Percentiles rank a stretch among this genome's conserved stretches.
phyloP scores from a whole-genome alignment of 2,888 invertebrate species.

The Subacronicta megacephala region DNA sequence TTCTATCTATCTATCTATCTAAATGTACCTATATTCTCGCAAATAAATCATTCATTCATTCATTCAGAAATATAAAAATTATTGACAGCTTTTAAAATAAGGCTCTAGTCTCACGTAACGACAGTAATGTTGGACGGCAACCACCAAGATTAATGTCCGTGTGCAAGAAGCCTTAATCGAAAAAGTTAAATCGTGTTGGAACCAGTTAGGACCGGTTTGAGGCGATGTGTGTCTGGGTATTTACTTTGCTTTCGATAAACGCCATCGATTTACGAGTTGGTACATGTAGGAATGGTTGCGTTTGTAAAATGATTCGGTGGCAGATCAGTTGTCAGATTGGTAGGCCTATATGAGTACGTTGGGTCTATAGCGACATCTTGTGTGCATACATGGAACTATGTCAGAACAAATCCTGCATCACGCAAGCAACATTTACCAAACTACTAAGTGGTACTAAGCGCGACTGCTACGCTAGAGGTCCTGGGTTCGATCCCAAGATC shows the following conservation, averaged over 20 bases:
- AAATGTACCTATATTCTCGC: too few relatives aligned
- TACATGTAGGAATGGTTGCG: neutral
- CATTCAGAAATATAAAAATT: neutral
- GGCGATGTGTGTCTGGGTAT: conserved; percentile 28
- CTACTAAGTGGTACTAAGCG: too few relatives aligned
- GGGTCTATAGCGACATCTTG: too few relatives aligned
- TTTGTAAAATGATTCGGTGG: neutral
- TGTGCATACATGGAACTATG: too few relatives aligned
- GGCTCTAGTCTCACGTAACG: conserved; percentile 8
- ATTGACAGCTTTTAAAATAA: conserved; percentile 29
- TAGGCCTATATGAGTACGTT: too few relatives aligned
- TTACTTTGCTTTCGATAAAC: conserved; percentile 14
- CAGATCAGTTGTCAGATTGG: neutral
- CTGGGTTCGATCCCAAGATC: too few relatives aligned
- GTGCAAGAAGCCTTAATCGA: conserved; percentile 61
- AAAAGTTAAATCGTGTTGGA: conserved; percentile 69
- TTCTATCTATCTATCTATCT: too few relatives aligned
- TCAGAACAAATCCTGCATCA: too few relatives aligned
- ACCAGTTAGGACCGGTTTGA: conserved; percentile 34
- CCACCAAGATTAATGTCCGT: conserved; percentile 53
- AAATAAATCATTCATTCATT: too few relatives aligned
- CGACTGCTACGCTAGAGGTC: too few relatives aligned
- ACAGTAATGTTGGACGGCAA: conserved; percentile 9
- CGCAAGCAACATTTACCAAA: too few relatives aligned
- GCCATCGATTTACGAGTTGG: conserved; percentile 4